A percentile compares a stretch with the other conserved stretches of the same genome.
Evolutionary conservation across 2,113 vertebrate genomes (phyloP).

Genomic region (Dinomys branickii): DNA sequence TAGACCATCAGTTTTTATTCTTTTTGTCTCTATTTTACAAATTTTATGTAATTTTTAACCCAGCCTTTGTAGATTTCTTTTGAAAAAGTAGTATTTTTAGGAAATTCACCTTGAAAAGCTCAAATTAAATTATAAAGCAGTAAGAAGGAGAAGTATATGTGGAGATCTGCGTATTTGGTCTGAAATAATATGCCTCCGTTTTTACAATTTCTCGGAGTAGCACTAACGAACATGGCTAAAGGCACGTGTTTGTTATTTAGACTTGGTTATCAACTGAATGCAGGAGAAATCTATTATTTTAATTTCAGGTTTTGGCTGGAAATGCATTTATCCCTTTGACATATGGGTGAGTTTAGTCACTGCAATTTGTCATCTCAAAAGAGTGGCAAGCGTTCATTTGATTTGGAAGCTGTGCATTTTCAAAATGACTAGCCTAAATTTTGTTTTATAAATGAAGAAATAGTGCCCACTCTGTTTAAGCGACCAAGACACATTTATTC

Average conservation of each 20-base stretch:
- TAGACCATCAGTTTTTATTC: not conserved
- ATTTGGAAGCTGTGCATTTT: constrained; percentile 53
- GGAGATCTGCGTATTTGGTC: constrained; percentile 41
- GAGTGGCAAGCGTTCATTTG: constrained; percentile 53
- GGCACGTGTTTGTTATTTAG: constrained; percentile 44
- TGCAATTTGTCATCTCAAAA: constrained; percentile 62
- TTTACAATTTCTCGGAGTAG: not conserved
- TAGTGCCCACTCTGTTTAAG: constrained; percentile 43
- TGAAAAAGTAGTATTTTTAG: not conserved
- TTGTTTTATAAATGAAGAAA: constrained; percentile 51
- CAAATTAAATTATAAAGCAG: constrained; percentile 11
- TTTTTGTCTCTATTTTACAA: constrained; percentile 40
- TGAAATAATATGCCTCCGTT: not conserved
- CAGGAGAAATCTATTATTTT: constrained; percentile 51
- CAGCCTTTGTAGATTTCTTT: not conserved
- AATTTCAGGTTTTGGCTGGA: constrained; percentile 60
- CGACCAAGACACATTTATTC: not conserved
- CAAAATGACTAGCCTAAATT: constrained; percentile 54
- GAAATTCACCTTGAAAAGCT: not conserved
- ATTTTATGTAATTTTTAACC: not conserved
- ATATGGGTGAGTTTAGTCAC: constrained; percentile 35
- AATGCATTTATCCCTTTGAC: constrained; percentile 66
- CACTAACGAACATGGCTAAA: not conserved
- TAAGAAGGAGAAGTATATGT: not conserved
- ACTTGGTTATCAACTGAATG: constrained; percentile 31